Evolutionary conservation across 2,888 invertebrate species (phyloP), one percentile per base, ranked within the genome.

Genomic region (Cartodere bifasciata): DNA sequence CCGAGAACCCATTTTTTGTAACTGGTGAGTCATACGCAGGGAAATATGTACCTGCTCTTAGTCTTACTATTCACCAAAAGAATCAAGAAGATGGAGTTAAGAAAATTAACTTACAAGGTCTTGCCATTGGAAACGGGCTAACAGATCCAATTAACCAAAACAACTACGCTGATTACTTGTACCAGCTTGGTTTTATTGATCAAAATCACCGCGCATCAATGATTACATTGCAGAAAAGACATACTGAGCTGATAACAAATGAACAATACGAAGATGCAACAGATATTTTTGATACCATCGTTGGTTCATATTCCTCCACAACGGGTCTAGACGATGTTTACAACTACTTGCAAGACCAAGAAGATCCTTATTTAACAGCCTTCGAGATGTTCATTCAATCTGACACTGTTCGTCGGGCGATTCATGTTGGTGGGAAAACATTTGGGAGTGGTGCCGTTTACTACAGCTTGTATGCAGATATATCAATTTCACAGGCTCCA

Each of bases 11-110:
- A 29, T 86, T 90, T 54, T 90, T 73, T 60, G 71, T 84, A 1
- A 79, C 83, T 0, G 88, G 88, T 2, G 87, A 88, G 60, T 84
- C 83, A 0, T 86, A 86, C 50, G 85, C 73, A 25, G 34, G 34
- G 15, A 76, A 76, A 53, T 78, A 78, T 52, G 70, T 75, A 0
- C 91, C 91, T 2, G 83, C 87, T 1, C 56, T 83, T 27, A 70
- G 74, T 1, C 74, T 80, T 50, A 72, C 77, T 1, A 83, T 85
- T 32, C 72, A 80, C 45, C 67, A 69, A 41, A 73, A 74, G 39
- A 65, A 66, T 41, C 53, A 59, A 5, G 52, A 45, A 2, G 66
- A 71, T 1, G 46, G 58, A 17, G 55, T 64, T 2, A 72, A 70
- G 52, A n/a, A n/a, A n/a, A 75, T 80, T 4, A 77, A 78, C 45